Percentiles rank a stretch among this genome's conserved stretches.
phyloP scores from a whole-genome alignment of 2,888 invertebrate species.

The Epinotia ramella region DNA sequence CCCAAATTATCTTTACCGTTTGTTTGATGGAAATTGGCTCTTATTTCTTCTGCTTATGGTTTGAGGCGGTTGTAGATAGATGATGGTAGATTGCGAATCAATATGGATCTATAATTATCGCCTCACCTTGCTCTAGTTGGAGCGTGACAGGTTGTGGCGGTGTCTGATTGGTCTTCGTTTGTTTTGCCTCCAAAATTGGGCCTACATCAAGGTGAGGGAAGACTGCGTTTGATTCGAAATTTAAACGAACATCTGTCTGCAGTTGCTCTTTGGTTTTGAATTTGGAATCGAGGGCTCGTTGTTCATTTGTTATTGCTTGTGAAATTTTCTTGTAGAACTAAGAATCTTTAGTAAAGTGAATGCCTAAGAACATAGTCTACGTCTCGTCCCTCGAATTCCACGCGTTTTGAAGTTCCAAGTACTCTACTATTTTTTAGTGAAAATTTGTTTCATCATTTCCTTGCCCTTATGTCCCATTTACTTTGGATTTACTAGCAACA shows the following conservation, averaged over 20 bases:
- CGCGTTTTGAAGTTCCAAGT: no score
- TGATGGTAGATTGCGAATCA: slow-evolving; percentile 55
- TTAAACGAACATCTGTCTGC: slow-evolving; percentile 12
- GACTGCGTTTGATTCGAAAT: slow-evolving; percentile 17
- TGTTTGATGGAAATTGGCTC: slow-evolving; percentile 51
- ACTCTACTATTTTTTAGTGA: no score
- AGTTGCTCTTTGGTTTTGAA: not conserved
- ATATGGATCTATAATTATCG: slow-evolving; percentile 70
- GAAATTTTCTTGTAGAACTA: no score
- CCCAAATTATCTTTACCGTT: slow-evolving; percentile 27
- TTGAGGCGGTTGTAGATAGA: slow-evolving; percentile 46
- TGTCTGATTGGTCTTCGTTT: slow-evolving; percentile 20
- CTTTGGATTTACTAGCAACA: no score
- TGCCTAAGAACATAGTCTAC: no score
- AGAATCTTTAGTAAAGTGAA: no score
- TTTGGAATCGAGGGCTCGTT: not conserved
- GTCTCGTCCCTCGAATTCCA: not conserved
- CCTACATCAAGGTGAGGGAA: slow-evolving; percentile 35
- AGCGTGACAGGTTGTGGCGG: slow-evolving; percentile 52
- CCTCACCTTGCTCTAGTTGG: slow-evolving; percentile 76
- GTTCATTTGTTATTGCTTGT: not conserved
- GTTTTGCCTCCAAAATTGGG: slow-evolving; percentile 20
- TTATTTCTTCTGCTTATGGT: slow-evolving; percentile 51
- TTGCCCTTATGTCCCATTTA: no score
- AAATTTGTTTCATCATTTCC: no score